phyloP scores from a whole-genome alignment of 2,797 vertebrate species.

The Ctenosaura bakeri region DNA sequence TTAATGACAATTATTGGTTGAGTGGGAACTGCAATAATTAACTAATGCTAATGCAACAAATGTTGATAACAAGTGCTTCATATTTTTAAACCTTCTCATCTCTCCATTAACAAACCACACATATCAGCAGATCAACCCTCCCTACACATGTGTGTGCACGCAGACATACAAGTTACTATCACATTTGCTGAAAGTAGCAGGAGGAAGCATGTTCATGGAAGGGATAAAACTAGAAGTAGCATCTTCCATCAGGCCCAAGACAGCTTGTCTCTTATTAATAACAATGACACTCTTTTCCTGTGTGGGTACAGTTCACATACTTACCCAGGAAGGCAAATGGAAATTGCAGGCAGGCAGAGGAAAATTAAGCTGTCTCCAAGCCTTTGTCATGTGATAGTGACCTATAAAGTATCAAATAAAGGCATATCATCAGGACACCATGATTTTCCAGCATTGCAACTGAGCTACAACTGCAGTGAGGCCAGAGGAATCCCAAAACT shows the following conservation, averaged over 20 bases:
- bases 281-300: constrained; percentile 41
- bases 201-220: constrained; percentile 49
- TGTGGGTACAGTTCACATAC: constrained; percentile 85
- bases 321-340: constrained; percentile 93
- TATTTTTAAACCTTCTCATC: constrained; percentile 30
- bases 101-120: constrained; percentile 23
- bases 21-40: constrained; percentile 13
- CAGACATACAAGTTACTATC: constrained; percentile 27
- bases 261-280: constrained; percentile 50
- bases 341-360: constrained; percentile 89
- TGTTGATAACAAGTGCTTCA: constrained; percentile 6
- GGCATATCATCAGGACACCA: constrained; percentile 86
- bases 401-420: constrained; percentile 96
- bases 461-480: constrained; percentile 46
- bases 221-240: constrained; percentile 39
- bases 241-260: constrained; percentile 31
- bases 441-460: constrained; percentile 64
- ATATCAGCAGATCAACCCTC: background rate
- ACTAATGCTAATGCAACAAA: constrained; percentile 32
- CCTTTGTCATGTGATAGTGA: constrained; percentile 95
- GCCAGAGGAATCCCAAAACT: constrained; percentile 63
- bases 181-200: constrained; percentile 45
- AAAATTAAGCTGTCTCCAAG: constrained; percentile 91
- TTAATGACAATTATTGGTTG: background rate
- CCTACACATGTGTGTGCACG: too few relatives aligned